phyloP scores from a whole-genome alignment of 2,888 invertebrate species.

The Microdon myrmicae region DNA sequence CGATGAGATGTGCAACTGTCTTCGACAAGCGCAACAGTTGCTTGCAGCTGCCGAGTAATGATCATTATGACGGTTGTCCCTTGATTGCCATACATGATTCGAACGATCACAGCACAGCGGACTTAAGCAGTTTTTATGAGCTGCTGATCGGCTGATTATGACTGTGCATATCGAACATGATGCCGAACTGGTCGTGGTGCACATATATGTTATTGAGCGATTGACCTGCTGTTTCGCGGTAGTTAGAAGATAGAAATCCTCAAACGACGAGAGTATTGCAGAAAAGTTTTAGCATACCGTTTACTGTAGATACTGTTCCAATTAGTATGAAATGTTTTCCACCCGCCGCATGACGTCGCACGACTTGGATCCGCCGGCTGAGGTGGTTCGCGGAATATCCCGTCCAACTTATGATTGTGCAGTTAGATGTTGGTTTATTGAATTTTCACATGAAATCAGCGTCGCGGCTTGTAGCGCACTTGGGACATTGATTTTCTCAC shows the following conservation, averaged over 20 bases:
- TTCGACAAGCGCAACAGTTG: constrained; percentile 1
- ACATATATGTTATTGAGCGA: constrained; percentile 30
- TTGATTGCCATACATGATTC: constrained; percentile 39
- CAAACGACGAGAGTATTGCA: constrained; percentile 6
- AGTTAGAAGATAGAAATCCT: constrained; percentile 4
- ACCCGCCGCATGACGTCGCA: constrained; percentile 51
- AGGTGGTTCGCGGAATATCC: constrained; percentile 40
- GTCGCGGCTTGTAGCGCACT: constrained; percentile 23
- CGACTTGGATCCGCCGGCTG: constrained; percentile 20
- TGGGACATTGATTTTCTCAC: constrained; percentile 51
- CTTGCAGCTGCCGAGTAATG: constrained; percentile 14
- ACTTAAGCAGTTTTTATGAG: constrained; percentile 42
- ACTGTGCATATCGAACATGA: constrained; percentile 28
- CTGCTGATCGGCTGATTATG: constrained; percentile 40
- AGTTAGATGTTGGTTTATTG: constrained; percentile 51
- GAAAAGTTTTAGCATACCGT: too few species aligned
- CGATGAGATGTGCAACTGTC: constrained; percentile 9
- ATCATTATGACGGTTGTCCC: constrained; percentile 44
- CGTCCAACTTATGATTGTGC: constrained; percentile 41
- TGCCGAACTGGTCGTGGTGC: constrained; percentile 1
- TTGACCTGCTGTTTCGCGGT: constrained; percentile 13
- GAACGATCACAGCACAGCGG: background rate
- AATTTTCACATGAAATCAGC: constrained; percentile 49
- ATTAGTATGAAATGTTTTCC: constrained; percentile 51
- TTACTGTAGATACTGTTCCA: constrained; percentile 50